Evolutionary conservation across 2,113 vertebrate species (phyloP).

Genomic region (Silurus asotus): DNA sequence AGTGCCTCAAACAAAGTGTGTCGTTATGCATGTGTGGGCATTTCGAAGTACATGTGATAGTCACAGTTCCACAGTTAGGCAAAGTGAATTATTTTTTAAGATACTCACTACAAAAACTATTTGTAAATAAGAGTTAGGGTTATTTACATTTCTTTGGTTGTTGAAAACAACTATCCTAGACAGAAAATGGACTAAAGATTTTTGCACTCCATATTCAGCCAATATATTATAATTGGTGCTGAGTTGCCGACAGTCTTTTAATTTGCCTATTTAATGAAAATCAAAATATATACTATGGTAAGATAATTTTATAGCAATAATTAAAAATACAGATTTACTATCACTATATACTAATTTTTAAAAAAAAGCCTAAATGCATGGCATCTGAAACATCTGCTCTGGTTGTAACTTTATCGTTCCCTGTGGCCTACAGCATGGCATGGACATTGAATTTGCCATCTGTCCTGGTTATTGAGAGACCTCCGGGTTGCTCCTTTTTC

Average conservation of each 20-base stretch:
- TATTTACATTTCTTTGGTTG: not conserved
- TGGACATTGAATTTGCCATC: constrained; percentile 39
- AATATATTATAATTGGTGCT: not conserved
- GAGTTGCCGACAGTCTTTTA: not conserved
- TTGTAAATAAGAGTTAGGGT: not conserved
- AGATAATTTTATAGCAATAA: not conserved
- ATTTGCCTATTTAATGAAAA: too few relatives aligned
- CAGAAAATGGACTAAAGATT: not conserved
- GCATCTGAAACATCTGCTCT: constrained; percentile 37
- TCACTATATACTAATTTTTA: not conserved
- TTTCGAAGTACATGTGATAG: not conserved
- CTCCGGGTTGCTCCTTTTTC: constrained; percentile 36
- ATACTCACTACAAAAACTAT: not conserved
- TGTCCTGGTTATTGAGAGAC: constrained; percentile 39
- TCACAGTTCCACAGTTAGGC: not conserved
- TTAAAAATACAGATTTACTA: not conserved
- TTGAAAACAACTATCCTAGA: not conserved
- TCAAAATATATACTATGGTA: not conserved
- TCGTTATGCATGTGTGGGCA: not conserved
- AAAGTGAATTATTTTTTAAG: not conserved
- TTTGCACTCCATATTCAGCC: not conserved
- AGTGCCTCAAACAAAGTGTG: not conserved
- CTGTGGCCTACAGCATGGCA: constrained; percentile 1
- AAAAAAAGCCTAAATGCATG: not conserved
- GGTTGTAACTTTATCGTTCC: constrained; percentile 37